Base-by-base conservation (phyloP, 2,888 invertebrate species). In the Azorinus chamasolen region DNA sequence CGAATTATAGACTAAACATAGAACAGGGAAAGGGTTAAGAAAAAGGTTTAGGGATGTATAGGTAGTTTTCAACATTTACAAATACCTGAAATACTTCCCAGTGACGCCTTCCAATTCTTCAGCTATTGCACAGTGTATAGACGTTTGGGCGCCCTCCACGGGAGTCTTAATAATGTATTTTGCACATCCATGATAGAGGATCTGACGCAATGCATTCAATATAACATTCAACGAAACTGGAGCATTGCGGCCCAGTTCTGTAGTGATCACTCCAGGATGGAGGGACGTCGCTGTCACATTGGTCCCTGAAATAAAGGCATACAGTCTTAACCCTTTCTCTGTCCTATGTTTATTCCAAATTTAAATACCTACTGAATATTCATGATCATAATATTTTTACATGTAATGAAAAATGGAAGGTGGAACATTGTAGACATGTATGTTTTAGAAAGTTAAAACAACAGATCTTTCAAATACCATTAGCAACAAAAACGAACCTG, bases 91-190 rank as follows among this genome's bases (percentile, higher is more conserved):
- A 55, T 86, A 85, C 71, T 85, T 83, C 45, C 89, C 89, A 37
- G 87, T 68, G 12, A 83, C 71, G 8, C 54, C 61, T 8, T 79
- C 84, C 4, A 87, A 48, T 4, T 78, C 75, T 37, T 83, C 77
- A 41, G 75, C 74, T 0, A 91, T 80, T 25, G 89, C 87, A 77
- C 88, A 87, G 63, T 86, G 74, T 25, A 91, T 72, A 4, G 82
- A 71, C 14, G 90, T 89, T 76, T 90, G 90, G 6, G 86, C 82
- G 2, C 89, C 91, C 53, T 88, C 78, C 5, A 59, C 24, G 0
- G 88, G 71, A 6, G 74, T 83, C 64, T 89, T 88, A 51, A 83
- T 22, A 1, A 63, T 14, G 20, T 53, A 18, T 8, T 22, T 22
- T 20, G 8, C 12, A 1, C 53, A 46, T 14, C 53, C 43, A 18